Evolutionary conservation across 2,797 vertebrate genomes (phyloP), one percentile per base, ranked within the genome.

Genomic region (Brachymystax lenok): DNA sequence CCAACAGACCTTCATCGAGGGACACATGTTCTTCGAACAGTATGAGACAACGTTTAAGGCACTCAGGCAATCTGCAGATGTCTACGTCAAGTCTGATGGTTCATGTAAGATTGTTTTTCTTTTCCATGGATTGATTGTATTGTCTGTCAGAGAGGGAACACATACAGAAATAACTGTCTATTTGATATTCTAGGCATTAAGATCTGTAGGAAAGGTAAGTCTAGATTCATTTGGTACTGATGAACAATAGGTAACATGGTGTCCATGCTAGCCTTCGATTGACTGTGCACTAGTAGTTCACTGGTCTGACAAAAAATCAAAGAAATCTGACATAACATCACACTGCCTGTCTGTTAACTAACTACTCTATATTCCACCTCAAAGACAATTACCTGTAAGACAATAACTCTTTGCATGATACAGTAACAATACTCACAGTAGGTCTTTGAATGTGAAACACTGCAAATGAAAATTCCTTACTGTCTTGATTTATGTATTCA

Each of bases 21-120:
- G 96, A 35, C 97, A 95, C 86, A 94, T 95, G 84, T 98, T 99
- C 90, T 99, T 99, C 88, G 98, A 99, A 63, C 97, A 98, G 74
- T 99, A 98, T 78, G 97, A 99, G 88, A 94, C 96, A 68, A 96
- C 96, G 28, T 97, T 96, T 90, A 93, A 94, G 76, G 94, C 94
- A 77, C 93, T 99, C 84, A 98, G 97, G 83, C 94, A 96, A 85
- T 93, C 97, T 75, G 96, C 98, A 78, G 97, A 99, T 83, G 93
- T 96, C 84, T 98, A 98, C 33, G 82, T 98, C 51, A 97, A 96
- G 92, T 96, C 96, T 35, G 97, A 98, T 72, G 95, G 95, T 56
- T 96, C 96, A 96, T 95, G 98, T 99, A 94, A 95, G 91, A 67
- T 46, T 12, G 10, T 46, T 46, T 46, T 46, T 46, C 2, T 69